These are phyloP conservation scores for Heterodera carotae DNA, from an alignment of 1,140 invertebrate species.

Conservation along the genomic window DNA sequence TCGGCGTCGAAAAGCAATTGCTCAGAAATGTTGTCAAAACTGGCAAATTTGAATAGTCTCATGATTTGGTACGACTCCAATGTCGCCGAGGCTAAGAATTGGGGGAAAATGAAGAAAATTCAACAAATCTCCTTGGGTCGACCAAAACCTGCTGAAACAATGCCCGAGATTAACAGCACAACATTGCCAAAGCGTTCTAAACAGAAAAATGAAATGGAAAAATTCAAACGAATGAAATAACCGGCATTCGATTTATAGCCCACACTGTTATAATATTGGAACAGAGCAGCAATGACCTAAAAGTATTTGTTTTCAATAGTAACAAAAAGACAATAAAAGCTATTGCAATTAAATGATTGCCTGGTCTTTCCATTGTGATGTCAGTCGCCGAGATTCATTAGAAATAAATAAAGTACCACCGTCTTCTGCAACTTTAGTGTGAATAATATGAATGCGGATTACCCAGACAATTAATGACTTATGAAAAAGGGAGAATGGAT, in stretches of 20 bases:
- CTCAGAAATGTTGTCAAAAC: conserved; percentile 60
- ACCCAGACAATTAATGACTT: no score
- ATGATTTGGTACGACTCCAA: conserved; percentile 64
- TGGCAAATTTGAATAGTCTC: conserved; percentile 64
- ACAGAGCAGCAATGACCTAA: conserved; percentile 47
- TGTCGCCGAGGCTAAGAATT: conserved; percentile 53
- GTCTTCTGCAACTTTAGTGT: conserved; percentile 39
- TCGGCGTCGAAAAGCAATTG: conserved; percentile 54
- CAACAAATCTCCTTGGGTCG: background rate
- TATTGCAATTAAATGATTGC: conserved; percentile 34
- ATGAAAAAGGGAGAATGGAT: no score
- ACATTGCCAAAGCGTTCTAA: conserved; percentile 62
- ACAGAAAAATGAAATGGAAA: conserved; percentile 18
- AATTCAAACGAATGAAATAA: background rate
- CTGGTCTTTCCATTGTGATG: conserved; percentile 53
- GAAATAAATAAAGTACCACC: conserved; percentile 41
- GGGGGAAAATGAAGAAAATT: background rate
- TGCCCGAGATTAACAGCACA: conserved; percentile 60
- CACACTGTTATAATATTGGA: conserved; percentile 55
- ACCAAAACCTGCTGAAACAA: conserved; percentile 53
- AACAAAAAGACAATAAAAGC: background rate
- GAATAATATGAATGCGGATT: no score
- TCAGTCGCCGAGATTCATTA: conserved; percentile 45
- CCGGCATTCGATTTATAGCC: conserved; percentile 12
- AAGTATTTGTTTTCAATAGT: background rate